Evolutionary conservation across 2,797 vertebrate genomes (phyloP).

Genomic region (Xiphophorus birchmanni): DNA sequence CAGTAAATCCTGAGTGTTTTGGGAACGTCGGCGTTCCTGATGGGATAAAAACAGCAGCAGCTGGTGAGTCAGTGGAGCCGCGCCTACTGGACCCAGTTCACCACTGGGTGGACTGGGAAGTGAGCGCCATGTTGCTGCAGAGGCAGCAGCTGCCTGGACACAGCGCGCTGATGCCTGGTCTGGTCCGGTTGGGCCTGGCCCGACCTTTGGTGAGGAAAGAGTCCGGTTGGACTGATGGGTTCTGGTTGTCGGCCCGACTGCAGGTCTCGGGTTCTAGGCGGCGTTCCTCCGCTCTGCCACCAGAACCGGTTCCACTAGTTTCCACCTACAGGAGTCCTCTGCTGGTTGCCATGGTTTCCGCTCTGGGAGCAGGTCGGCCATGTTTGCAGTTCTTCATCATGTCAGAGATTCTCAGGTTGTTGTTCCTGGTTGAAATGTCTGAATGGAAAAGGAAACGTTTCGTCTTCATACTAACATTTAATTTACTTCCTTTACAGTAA

Average conservation of each 20-base stretch:
- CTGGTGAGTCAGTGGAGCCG: neutral
- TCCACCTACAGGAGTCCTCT: slow-evolving; percentile 33
- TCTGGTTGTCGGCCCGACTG: no score
- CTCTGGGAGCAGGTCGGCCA: neutral
- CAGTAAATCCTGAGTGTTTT: neutral
- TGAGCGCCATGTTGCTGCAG: no score
- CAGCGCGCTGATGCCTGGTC: no score
- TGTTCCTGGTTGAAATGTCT: no score
- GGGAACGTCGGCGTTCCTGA: neutral
- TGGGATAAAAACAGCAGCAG: neutral
- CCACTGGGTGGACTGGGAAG: neutral
- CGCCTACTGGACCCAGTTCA: neutral
- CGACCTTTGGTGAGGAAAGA: no score
- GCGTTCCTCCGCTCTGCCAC: slow-evolving; percentile 18
- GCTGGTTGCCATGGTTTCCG: neutral
- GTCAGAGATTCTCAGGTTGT: no score
- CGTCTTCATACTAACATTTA: no score
- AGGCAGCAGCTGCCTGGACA: no score
- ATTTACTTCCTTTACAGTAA: neutral
- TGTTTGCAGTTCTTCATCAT: no score
- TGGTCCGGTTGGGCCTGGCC: no score
- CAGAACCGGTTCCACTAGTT: slow-evolving; percentile 60
- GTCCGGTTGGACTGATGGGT: no score
- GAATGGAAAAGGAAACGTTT: no score
- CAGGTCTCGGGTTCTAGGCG: slow-evolving; percentile 11